Percentiles rank a stretch among this genome's conserved stretches.
Conservation (phyloP, 2,888 invertebrate species). For the Dorcus parallelipipedus region DNA sequence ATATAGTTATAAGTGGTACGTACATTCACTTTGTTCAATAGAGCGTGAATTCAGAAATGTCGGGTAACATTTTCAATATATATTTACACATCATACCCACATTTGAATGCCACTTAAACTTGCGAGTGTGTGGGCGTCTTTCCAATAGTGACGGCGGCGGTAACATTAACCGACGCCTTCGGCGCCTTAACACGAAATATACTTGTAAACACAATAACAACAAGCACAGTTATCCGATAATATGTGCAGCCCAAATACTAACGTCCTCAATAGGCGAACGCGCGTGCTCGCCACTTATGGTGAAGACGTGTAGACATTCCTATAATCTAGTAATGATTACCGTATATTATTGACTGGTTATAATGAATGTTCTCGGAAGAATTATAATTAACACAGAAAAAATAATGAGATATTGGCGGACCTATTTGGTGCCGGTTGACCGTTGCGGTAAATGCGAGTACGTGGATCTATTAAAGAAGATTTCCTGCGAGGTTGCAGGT, state of each 20-base stretch:
- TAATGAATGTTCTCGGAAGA: constrained; percentile 20
- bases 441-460: too few species aligned
- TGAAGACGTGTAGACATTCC: constrained; percentile 26
- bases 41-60: too few species aligned
- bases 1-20: too few species aligned
- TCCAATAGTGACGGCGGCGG: too few species aligned
- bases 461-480: too few species aligned
- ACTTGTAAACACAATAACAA: constrained; percentile 2
- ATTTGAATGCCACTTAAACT: too few species aligned
- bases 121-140: too few species aligned
- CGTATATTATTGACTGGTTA: constrained; percentile 19
- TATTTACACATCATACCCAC: too few species aligned
- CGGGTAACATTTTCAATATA: too few species aligned
- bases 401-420: neutral
- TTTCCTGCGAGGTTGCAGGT: too few species aligned
- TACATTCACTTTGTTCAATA: too few species aligned
- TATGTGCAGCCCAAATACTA: constrained; percentile 2
- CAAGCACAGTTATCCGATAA: constrained; percentile 1
- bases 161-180: too few species aligned
- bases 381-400: constrained; percentile 16
- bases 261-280: constrained; percentile 16
- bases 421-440: neutral
- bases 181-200: neutral
- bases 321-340: constrained; percentile 22
- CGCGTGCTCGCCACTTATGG: constrained; percentile 29